phyloP scores from a whole-genome alignment of 1,140 invertebrate genomes.

The Pristionchus pacificus region DNA sequence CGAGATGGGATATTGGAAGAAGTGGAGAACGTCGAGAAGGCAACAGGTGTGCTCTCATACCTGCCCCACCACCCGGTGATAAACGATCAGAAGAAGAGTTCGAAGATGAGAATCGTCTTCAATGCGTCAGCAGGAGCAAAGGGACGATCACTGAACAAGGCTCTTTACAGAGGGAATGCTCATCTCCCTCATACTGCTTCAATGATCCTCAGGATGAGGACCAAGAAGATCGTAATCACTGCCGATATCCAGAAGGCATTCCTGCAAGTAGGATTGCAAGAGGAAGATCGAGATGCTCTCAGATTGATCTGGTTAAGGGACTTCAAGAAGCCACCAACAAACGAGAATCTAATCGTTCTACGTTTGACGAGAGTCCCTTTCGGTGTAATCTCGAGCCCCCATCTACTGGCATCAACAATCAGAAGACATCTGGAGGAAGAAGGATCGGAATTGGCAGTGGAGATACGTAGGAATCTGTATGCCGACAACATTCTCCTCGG shows the following conservation, averaged over 20 bases:
- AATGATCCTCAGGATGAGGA: slow-evolving; percentile 30
- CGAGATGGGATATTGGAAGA: slow-evolving; percentile 16
- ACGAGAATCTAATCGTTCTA: slow-evolving; percentile 17
- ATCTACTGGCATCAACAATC: slow-evolving; percentile 29
- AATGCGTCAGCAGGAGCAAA: slow-evolving; percentile 52
- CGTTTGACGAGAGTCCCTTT: slow-evolving; percentile 30
- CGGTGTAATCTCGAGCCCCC: slow-evolving; percentile 26
- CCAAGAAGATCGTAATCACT: slow-evolving; percentile 18
- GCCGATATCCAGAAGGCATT: slow-evolving; percentile 36
- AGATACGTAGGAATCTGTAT: slow-evolving; percentile 16
- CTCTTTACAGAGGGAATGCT: slow-evolving; percentile 32
- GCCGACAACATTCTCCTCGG: slow-evolving; percentile 27
- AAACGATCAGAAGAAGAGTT: slow-evolving; percentile 42
- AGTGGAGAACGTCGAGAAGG: background rate
- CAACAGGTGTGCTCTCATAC: slow-evolving; percentile 45
- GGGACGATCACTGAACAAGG: slow-evolving; percentile 55
- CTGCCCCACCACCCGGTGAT: slow-evolving; percentile 60
- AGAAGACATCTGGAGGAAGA: slow-evolving; percentile 15
- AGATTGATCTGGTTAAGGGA: slow-evolving; percentile 38
- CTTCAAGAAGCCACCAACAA: slow-evolving; percentile 5
- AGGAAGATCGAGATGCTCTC: slow-evolving; percentile 31
- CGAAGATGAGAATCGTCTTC: slow-evolving; percentile 57
- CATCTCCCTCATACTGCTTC: slow-evolving; percentile 23
- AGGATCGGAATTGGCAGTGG: background rate
- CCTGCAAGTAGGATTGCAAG: slow-evolving; percentile 31